A percentile compares a stretch with the other conserved stretches of the same genome.
Conservation (phyloP, 2,113 vertebrate genomes). For the Tychaedon coryphoeus region DNA sequence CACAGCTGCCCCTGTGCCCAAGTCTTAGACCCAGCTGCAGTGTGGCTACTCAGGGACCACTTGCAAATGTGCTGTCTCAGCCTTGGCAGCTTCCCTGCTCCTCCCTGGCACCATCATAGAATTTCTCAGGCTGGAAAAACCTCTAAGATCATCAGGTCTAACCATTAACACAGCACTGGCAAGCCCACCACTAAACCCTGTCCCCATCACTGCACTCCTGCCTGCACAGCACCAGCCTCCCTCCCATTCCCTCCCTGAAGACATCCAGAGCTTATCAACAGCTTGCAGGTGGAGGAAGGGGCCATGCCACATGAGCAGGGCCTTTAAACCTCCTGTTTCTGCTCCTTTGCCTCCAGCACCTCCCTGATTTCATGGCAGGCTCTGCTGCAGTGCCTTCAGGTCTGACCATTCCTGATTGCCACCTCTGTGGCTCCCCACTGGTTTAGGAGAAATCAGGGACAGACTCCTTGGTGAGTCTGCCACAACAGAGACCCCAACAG, state of each 20-base stretch:
- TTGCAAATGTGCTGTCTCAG: background rate
- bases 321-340: background rate
- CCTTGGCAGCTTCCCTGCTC: background rate
- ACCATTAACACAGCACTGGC: background rate
- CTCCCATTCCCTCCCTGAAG: background rate
- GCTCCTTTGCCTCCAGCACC: background rate
- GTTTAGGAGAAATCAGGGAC: background rate
- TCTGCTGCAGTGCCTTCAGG: background rate
- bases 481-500: background rate
- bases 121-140: background rate
- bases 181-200: background rate
- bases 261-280: background rate
- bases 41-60: background rate
- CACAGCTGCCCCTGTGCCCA: background rate
- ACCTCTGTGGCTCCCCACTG: background rate
- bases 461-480: background rate
- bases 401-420: background rate
- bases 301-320: fast-evolving
- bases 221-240: background rate
- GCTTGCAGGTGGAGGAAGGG: background rate
- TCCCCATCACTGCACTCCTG: fast-evolving
- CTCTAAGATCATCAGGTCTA: background rate
- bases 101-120: background rate
- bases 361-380: background rate
- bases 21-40: background rate